Percentiles rank a stretch among this genome's conserved stretches.
Evolutionary conservation across 35 echinoderm and acorn worm genomes (phyloP).

Genomic region (Chiridota heheva): DNA sequence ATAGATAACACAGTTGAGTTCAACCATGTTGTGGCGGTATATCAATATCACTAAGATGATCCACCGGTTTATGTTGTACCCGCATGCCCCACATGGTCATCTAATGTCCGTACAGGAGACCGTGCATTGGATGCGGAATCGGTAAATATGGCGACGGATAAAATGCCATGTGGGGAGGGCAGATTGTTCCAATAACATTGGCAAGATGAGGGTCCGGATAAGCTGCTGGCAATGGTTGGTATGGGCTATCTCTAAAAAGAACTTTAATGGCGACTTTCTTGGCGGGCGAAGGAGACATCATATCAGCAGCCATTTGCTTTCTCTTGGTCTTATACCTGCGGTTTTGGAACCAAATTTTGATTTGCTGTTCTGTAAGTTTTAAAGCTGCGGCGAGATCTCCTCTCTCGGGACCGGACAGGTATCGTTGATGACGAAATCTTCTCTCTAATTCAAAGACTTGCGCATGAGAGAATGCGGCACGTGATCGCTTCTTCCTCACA

Average conservation of each 20-base stretch:
- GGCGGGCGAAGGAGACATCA: slow-evolving; percentile 77
- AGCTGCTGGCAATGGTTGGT: slow-evolving; percentile 24
- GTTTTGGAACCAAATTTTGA: slow-evolving; percentile 99
- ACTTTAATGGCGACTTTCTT: slow-evolving; percentile 99
- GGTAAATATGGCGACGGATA: no score
- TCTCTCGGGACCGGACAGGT: slow-evolving; percentile 95
- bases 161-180: no score
- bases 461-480: slow-evolving; percentile 85
- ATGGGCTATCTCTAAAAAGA: slow-evolving; percentile 74
- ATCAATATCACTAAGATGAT: no score
- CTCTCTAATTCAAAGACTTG: slow-evolving; percentile 97
- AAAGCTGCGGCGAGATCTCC: slow-evolving; percentile 91
- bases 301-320: slow-evolving; percentile 84
- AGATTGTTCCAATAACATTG: no score
- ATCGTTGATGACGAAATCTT: slow-evolving; percentile 94
- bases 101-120: no score
- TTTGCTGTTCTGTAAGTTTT: slow-evolving; percentile 96
- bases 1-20: no score
- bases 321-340: slow-evolving; percentile 96
- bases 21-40: no score
- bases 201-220: slow-evolving; percentile 34
- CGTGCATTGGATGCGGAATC: no score
- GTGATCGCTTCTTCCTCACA: slow-evolving; percentile 88
- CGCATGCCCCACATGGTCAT: no score
- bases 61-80: no score